Evolutionary conservation across 92 coral and sea anemone genomes (phyloP).

Genomic region (Plumapathes pennacea): DNA sequence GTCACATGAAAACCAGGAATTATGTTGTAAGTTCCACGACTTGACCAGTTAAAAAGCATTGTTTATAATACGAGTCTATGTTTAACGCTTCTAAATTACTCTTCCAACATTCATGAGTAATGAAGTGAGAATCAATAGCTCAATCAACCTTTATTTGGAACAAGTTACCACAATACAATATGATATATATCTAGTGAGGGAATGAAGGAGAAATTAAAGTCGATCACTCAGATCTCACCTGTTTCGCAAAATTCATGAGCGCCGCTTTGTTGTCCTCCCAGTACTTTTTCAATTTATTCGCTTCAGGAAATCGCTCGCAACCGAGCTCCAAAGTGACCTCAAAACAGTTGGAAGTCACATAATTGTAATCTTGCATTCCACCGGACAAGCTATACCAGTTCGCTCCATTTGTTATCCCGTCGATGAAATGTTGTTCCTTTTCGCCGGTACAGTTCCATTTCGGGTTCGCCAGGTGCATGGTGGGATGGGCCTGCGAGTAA

Average conservation of each 20-base stretch:
- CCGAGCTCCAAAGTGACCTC: constrained; percentile 94
- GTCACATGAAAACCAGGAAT: too few relatives aligned
- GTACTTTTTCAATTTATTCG: constrained; percentile 66
- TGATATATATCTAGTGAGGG: too few relatives aligned
- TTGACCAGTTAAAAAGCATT: too few relatives aligned
- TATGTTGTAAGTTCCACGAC: too few relatives aligned
- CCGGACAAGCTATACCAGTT: constrained; percentile 96
- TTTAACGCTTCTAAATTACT: too few relatives aligned
- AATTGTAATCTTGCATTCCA: constrained; percentile 98
- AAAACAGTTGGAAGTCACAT: constrained; percentile 92
- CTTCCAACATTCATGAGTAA: too few relatives aligned
- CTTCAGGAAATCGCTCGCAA: constrained; percentile 87
- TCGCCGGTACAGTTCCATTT: constrained; percentile 84
- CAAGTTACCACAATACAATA: not conserved
- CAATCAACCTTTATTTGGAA: too few relatives aligned
- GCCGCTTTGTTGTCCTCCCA: constrained; percentile 84
- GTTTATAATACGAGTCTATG: too few relatives aligned
- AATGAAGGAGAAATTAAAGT: too few relatives aligned
- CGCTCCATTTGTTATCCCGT: constrained; percentile 97
- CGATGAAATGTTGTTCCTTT: constrained; percentile 83
- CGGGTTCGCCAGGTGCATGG: constrained; percentile 97
- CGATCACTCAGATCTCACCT: constrained; percentile 63
- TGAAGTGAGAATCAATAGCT: too few relatives aligned
- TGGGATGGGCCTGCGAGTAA: constrained; percentile 89
- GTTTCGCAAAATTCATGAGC: constrained; percentile 59